phyloP scores from a whole-genome alignment of 64 coral and sea anemone species.

The Porites lutea region DNA sequence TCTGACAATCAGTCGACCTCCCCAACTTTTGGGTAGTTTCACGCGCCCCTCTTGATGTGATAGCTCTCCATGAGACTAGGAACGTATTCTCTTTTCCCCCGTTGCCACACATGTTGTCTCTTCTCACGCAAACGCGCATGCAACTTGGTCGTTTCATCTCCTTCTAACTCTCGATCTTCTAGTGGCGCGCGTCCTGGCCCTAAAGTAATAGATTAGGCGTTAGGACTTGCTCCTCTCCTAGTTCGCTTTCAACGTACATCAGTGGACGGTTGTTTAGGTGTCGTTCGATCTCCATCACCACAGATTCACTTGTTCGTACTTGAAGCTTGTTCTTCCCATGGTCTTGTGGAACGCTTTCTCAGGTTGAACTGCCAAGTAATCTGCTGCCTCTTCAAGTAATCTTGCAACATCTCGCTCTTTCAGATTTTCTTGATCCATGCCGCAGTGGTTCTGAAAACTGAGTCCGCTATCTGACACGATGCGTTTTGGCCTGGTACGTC shows the following conservation, averaged over 20 bases:
- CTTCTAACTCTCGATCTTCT: neutral
- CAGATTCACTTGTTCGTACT: constrained; percentile 52
- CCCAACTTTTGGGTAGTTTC: constrained; percentile 3
- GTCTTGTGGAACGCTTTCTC: constrained; percentile 81
- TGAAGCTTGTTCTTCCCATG: constrained; percentile 59
- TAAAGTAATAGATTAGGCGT: too few relatives aligned
- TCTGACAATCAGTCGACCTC: constrained; percentile 50
- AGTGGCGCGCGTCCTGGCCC: too few relatives aligned
- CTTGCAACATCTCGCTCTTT: too few relatives aligned
- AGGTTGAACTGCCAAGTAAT: too few relatives aligned
- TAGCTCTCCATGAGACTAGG: constrained; percentile 77
- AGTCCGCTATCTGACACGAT: too few relatives aligned
- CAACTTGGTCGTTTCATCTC: constrained; percentile 60
- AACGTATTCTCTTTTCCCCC: constrained; percentile 69
- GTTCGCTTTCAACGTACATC: too few relatives aligned
- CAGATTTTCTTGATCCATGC: too few relatives aligned
- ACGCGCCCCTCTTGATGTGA: neutral
- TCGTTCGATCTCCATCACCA: constrained; percentile 65
- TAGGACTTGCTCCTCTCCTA: too few relatives aligned
- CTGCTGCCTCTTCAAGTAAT: too few relatives aligned
- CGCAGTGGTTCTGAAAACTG: too few relatives aligned
- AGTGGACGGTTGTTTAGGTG: too few relatives aligned
- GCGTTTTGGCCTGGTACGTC: constrained; percentile 45
- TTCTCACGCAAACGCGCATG: neutral
- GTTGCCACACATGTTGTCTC: neutral